Percentiles rank a stretch among this genome's conserved stretches.
Evolutionary conservation across 1,140 invertebrate species (phyloP).

Genomic region (Anthonomus grandis): DNA sequence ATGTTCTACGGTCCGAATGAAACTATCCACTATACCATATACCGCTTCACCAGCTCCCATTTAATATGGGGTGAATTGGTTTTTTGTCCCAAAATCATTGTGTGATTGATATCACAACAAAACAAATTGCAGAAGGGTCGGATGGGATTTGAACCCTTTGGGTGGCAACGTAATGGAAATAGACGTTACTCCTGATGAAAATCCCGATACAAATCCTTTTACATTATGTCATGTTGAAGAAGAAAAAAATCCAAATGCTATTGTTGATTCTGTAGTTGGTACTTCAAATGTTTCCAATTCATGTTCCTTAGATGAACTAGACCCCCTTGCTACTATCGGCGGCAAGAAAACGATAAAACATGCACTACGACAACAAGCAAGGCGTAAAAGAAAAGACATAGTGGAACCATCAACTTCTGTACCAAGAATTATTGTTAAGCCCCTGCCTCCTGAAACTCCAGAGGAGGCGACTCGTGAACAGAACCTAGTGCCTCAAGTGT

Average conservation of each 20-base stretch:
- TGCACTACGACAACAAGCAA: slow-evolving; percentile 71
- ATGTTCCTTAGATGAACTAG: slow-evolving; percentile 18
- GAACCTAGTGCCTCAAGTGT: slow-evolving; percentile 45
- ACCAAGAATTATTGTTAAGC: slow-evolving; percentile 68
- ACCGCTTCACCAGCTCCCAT: background rate
- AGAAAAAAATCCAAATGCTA: slow-evolving; percentile 31
- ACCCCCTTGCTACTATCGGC: slow-evolving; percentile 15
- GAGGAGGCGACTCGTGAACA: slow-evolving; percentile 51
- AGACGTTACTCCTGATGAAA: slow-evolving; percentile 44
- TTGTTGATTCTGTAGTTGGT: slow-evolving; percentile 4
- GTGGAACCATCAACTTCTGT: slow-evolving; percentile 62
- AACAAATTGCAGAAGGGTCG: slow-evolving; percentile 8
- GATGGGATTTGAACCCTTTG: slow-evolving; percentile 20
- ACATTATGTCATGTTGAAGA: slow-evolving; percentile 35
- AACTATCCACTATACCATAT: background rate
- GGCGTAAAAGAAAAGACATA: slow-evolving; percentile 71
- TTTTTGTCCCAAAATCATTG: slow-evolving; percentile 25
- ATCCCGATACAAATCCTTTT: slow-evolving; percentile 32
- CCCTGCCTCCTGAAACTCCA: slow-evolving; percentile 59
- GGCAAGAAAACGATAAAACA: slow-evolving; percentile 63
- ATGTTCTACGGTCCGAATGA: background rate
- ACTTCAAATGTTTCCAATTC: background rate
- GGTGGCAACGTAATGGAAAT: slow-evolving; percentile 45
- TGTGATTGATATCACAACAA: slow-evolving; percentile 19
- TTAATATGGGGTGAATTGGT: slow-evolving; percentile 36